Evolutionary conservation across 2,888 invertebrate species (phyloP).

Genomic region (Ophion ellenae): DNA sequence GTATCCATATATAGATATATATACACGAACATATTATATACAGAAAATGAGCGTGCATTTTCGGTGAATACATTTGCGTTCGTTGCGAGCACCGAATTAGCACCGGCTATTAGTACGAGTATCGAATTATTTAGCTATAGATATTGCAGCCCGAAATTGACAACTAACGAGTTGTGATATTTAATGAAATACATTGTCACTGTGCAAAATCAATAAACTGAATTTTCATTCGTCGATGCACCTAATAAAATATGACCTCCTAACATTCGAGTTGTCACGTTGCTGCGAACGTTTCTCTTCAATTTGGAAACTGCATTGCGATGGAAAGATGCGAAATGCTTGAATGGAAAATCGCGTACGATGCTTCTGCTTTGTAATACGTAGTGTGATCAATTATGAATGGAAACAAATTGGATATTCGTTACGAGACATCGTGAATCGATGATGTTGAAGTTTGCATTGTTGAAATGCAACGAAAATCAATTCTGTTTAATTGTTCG

Average conservation of each 20-base stretch:
- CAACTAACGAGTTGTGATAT: background rate
- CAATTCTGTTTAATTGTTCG: too few relatives aligned
- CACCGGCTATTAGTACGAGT: constrained; percentile 21
- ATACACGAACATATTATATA: constrained; percentile 30
- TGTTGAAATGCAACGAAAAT: too few relatives aligned
- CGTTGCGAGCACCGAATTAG: background rate
- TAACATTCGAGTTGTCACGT: background rate
- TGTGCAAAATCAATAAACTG: constrained; percentile 6
- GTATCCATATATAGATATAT: constrained; percentile 13
- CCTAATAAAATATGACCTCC: background rate
- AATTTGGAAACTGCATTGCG: too few relatives aligned
- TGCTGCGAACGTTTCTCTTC: too few relatives aligned
- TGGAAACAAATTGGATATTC: too few relatives aligned
- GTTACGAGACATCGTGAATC: too few relatives aligned
- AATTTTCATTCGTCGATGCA: constrained; percentile 2
- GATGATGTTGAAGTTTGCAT: too few relatives aligned
- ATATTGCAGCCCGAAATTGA: constrained; percentile 5
- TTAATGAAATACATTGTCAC: constrained; percentile 32
- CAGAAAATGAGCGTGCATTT: background rate
- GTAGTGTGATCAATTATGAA: too few relatives aligned
- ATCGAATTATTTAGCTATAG: constrained; percentile 21
- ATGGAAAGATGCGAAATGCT: too few relatives aligned
- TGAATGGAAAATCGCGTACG: too few relatives aligned
- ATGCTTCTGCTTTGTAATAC: too few relatives aligned
- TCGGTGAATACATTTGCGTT: background rate